Percentiles rank a stretch among this genome's conserved stretches.
Conservation (phyloP, 2,113 vertebrate genomes). For the Malurus alboscapulatus region DNA sequence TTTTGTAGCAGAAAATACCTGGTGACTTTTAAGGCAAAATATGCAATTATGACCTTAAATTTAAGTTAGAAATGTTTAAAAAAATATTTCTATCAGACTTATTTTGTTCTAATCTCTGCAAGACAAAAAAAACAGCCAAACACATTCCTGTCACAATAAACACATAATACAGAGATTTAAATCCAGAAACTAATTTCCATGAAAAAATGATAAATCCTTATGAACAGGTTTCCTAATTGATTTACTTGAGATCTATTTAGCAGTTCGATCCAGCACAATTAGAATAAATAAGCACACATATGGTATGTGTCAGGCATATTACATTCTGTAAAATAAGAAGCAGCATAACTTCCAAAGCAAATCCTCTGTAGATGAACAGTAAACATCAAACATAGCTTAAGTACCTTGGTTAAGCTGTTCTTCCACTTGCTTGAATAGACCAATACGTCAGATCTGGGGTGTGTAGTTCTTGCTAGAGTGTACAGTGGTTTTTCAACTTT, state of each 20-base stretch:
- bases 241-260: conserved; percentile 1
- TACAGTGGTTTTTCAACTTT: conserved; percentile 88
- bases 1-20: background rate
- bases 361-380: background rate
- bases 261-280: background rate
- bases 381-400: background rate
- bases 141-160: background rate
- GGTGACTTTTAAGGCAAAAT: background rate
- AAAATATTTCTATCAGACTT: background rate
- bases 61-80: background rate
- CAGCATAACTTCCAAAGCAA: background rate
- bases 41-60: background rate
- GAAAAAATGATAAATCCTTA: background rate
- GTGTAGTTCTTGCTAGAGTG: conserved; percentile 88
- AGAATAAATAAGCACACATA: background rate
- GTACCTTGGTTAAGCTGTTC: conserved; percentile 86
- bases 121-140: background rate
- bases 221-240: background rate
- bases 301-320: background rate
- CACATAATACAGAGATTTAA: background rate
- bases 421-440: conserved; percentile 95
- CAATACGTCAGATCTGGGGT: conserved; percentile 84
- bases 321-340: background rate
- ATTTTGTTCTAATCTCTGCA: background rate
- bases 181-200: background rate